phyloP scores from a whole-genome alignment of 2,888 invertebrate genomes.

The Acanthosepion lycidas region DNA sequence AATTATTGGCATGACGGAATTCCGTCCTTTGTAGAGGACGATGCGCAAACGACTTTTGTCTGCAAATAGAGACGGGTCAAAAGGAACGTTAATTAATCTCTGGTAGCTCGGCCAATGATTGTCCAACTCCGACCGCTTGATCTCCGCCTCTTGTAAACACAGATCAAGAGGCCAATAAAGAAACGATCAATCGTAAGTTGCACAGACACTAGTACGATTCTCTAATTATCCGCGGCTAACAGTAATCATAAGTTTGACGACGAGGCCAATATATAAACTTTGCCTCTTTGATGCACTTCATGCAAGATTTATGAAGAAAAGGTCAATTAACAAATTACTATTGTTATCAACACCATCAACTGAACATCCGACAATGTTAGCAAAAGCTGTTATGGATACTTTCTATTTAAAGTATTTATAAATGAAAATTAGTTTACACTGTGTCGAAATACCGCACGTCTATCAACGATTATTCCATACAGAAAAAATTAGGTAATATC shows the following conservation, averaged over 20 bases:
- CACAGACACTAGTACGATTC: neutral
- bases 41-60: neutral
- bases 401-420: neutral
- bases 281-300: neutral
- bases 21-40: neutral
- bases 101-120: neutral
- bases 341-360: neutral
- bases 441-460: neutral
- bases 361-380: neutral
- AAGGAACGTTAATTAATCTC: neutral
- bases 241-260: constrained; percentile 20
- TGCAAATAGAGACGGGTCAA: constrained; percentile 14
- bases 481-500: too few species aligned
- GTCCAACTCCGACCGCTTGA: neutral
- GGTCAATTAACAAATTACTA: neutral
- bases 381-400: neutral
- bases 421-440: neutral
- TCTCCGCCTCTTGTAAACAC: neutral
- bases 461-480: neutral
- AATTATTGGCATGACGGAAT: too few species aligned
- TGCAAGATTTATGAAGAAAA: neutral
- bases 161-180: neutral
- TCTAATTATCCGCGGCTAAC: neutral
- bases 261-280: neutral
- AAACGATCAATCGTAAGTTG: neutral